phyloP scores from a whole-genome alignment of 2,888 invertebrate species.

The Germaria angustata region DNA sequence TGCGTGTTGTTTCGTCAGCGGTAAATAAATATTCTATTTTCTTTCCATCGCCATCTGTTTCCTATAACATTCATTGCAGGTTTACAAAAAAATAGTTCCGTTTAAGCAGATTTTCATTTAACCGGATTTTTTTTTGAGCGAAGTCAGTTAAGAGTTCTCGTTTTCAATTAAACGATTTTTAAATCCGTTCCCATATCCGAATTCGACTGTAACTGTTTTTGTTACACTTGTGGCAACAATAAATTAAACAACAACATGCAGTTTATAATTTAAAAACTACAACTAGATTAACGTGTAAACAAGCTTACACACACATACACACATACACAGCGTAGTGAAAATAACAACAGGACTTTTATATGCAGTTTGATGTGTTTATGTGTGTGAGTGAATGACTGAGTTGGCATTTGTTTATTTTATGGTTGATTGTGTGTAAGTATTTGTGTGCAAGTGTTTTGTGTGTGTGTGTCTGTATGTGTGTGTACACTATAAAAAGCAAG shows the following conservation, averaged over 20 bases:
- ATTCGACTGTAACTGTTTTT: not conserved
- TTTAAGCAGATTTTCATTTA: too few relatives aligned
- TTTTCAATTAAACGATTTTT: too few relatives aligned
- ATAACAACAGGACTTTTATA: not conserved
- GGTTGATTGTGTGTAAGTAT: constrained; percentile 13
- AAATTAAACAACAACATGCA: constrained; percentile 55
- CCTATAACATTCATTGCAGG: too few relatives aligned
- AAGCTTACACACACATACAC: not conserved
- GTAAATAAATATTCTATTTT: too few relatives aligned
- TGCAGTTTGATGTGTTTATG: not conserved
- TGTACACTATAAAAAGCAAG: not conserved
- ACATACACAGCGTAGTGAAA: not conserved
- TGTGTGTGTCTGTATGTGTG: constrained; percentile 2
- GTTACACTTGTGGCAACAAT: constrained; percentile 36
- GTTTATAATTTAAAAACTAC: constrained; percentile 62
- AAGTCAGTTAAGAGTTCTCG: too few relatives aligned
- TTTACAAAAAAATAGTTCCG: too few relatives aligned
- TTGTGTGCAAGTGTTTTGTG: not conserved
- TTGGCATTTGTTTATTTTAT: constrained; percentile 32
- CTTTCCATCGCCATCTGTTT: too few relatives aligned
- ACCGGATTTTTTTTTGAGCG: too few relatives aligned
- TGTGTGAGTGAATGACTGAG: not conserved
- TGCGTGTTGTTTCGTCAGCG: too few relatives aligned
- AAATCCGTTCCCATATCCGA: too few relatives aligned
- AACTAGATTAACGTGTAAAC: constrained; percentile 39